phyloP scores from a whole-genome alignment of 1,140 invertebrate species.

The Ceratina japonica region DNA sequence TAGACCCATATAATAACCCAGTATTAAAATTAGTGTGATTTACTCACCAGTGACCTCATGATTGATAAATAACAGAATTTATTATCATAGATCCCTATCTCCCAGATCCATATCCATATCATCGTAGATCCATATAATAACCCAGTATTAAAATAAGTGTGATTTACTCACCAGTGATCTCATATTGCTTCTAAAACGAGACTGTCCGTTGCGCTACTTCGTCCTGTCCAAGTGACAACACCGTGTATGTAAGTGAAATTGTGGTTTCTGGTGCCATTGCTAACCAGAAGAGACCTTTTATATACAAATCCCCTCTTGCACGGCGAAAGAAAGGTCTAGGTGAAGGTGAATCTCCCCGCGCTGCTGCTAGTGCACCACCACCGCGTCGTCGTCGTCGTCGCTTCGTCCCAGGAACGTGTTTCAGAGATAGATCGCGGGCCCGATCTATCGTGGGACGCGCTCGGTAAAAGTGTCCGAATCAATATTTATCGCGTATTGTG shows the following conservation, averaged over 20 bases:
- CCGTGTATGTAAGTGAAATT: constrained; percentile 69
- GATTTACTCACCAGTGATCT: too few species aligned
- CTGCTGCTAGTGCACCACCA: constrained; percentile 39
- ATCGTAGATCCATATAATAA: too few species aligned
- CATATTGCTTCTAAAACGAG: constrained; percentile 66
- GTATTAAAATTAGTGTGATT: too few species aligned
- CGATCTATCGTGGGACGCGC: background rate
- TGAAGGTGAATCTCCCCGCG: constrained; percentile 76
- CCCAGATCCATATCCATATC: too few species aligned
- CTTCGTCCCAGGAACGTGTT: background rate
- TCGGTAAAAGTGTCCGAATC: constrained; percentile 44
- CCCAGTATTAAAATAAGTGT: too few species aligned
- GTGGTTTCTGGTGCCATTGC: constrained; percentile 74
- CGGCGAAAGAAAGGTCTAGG: constrained; percentile 79
- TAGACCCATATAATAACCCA: too few species aligned
- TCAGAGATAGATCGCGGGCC: constrained; percentile 4
- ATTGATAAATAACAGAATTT: too few species aligned
- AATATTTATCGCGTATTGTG: constrained; percentile 32
- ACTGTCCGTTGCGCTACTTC: constrained; percentile 49
- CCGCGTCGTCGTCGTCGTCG: too few species aligned
- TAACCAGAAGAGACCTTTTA: constrained; percentile 77
- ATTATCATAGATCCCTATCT: too few species aligned
- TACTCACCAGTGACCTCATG: too few species aligned
- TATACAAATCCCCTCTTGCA: constrained; percentile 77
- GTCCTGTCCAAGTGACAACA: constrained; percentile 49